Base-by-base conservation (phyloP, 2,888 invertebrate genomes). In the Allacma fusca region DNA sequence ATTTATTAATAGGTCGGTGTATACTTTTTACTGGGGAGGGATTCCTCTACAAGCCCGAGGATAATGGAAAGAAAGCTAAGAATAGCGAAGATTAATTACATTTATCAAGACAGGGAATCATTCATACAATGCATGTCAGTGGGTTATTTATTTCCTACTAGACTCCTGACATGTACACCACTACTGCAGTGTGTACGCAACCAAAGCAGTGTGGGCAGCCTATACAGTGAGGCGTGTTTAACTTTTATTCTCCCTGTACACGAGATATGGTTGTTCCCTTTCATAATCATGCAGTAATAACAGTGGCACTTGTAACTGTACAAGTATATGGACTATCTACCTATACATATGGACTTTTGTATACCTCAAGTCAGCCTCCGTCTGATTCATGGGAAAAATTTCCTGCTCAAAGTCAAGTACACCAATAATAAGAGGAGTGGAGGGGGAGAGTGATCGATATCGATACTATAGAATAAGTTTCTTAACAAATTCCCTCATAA, bases 81-180 rank as follows among this genome's bases (percentile, higher is more conserved):
- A 50, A 50, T 50, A 50, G 19, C 50, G 9, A 50, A 50, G 50
- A 50, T 50, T 50, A 50, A 50, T 50, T 50, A 50, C 16, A 50
- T 50, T 50, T 50, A 50, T n/a, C 50, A 50, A 50, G 50, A 16
- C 9, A 50, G 50, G 50, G 50, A 19, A 50, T 50, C 50, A 50
- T 50, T 50, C 50, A 50, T 50, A 50, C 50, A 50, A 50, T 50
- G 50, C 50, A 50, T 50, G 50, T 50, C 50, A 50, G 50, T 19
- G 16, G 50, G 50, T 50, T 50, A 50, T 50, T 50, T 50, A 50
- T 50, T 50, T 50, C 50, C 50, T n/a, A 50, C 50, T 12, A 50
- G 19, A 16, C n/a, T 19, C 16, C n/a, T 50, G 50, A 50, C 50
- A 50, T 50, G 50, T n/a, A 40, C 13, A 40, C 34, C 16, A 50